Base-by-base conservation (phyloP, 2,797 vertebrate species). In the Lycodopsis pacificus region DNA sequence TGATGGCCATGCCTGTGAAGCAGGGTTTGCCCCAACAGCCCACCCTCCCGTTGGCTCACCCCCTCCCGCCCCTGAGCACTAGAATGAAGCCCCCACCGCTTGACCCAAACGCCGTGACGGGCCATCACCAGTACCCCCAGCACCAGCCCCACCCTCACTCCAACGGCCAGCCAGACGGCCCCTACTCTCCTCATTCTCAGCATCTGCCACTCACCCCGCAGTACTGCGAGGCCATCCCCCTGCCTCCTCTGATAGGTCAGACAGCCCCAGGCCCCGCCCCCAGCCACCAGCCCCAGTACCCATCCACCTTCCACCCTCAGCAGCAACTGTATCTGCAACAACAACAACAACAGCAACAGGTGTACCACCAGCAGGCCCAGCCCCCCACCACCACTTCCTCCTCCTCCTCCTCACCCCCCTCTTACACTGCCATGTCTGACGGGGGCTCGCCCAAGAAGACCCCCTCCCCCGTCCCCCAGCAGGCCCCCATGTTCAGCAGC, bases 391-490 rank as follows among this genome's bases (percentile, higher is more conserved):
- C 77, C 84, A 90, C 81, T 10, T 94, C 90, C 88, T 78, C 88
- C 30, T 85, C 82, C 79, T 89, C 91, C 72, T 94, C 95, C 84
- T 96, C 96, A 59, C 95, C 96, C 95, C 94, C 95, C 89, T 95
- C 94, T 94, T 95, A 96, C 64, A 95, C 95, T 94, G 94, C 96
- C 95, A 90, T 96, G 83, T 96, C 95, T 95, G 97, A 97, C 77
- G 94, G 95, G 95, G 92, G 94, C 92, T 92, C 95, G 73, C 95
- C 96, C 94, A 95, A 95, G 96, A 96, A 95, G 95, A 96, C 91
- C 93, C 95, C 96, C 95, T 95, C 96, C 95, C 95, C 94, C 90
- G 90, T 95, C 94, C 95, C 95, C 93, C 96, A 96, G 94, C 90
- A 96, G 92, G 88, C 94, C 93, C 92, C 94, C 85, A 86, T 93